Evolutionary conservation across 2,888 invertebrate genomes (phyloP).

Genomic region (Eupithecia inturbata): DNA sequence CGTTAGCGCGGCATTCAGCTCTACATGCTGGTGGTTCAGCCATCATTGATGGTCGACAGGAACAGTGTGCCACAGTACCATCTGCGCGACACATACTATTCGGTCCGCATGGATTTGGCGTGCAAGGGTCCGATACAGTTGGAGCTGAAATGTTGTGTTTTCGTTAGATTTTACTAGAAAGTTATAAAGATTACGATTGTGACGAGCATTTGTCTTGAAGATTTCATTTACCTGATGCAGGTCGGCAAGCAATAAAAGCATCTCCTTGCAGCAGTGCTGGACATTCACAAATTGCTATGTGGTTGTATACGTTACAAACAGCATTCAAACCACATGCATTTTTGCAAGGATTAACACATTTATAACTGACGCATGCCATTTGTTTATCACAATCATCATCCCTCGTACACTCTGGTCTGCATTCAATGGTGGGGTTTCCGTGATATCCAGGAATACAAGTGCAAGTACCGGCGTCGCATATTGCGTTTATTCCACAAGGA

Average conservation of each 20-base stretch:
- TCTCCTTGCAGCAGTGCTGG: conserved; percentile 89
- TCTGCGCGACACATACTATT: conserved; percentile 88
- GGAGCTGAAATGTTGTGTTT: conserved; percentile 52
- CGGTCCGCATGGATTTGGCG: conserved; percentile 88
- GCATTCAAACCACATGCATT: conserved; percentile 89
- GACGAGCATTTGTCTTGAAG: not conserved
- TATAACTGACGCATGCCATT: conserved; percentile 88
- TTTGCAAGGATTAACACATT: conserved; percentile 90
- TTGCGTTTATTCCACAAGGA: conserved; percentile 87
- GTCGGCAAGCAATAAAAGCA: conserved; percentile 89
- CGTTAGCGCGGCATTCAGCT: conserved; percentile 89
- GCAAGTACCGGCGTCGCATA: conserved; percentile 85
- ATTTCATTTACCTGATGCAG: conserved; percentile 71
- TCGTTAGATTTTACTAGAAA: not conserved
- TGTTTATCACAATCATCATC: conserved; percentile 90
- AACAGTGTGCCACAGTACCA: conserved; percentile 87
- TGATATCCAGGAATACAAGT: conserved; percentile 85
- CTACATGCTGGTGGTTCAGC: conserved; percentile 90
- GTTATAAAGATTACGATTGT: not conserved
- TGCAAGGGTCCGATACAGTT: conserved; percentile 82
- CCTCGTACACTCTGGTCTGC: conserved; percentile 90
- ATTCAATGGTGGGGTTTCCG: conserved; percentile 88
- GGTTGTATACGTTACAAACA: conserved; percentile 90
- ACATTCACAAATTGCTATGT: conserved; percentile 91
- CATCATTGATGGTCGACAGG: conserved; percentile 87